A percentile compares a stretch with the other conserved stretches of the same genome.
Evolutionary conservation across 2,888 invertebrate genomes (phyloP).

Genomic region (Caenorhabditis doughertyi): DNA sequence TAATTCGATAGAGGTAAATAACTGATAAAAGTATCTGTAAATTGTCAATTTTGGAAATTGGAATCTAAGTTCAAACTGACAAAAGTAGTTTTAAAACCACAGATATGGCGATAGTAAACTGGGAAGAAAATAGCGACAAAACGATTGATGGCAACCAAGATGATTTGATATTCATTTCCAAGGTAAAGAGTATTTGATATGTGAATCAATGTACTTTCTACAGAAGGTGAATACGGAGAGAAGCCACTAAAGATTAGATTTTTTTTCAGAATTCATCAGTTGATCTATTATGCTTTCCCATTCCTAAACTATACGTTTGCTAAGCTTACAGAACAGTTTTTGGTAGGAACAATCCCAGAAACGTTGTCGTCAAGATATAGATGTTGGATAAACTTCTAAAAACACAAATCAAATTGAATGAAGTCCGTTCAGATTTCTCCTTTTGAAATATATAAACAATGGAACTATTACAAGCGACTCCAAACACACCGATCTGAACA

Average conservation of each 20-base stretch:
- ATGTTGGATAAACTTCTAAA: slow-evolving; percentile 44
- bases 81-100: slow-evolving; percentile 27
- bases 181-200: slow-evolving; percentile 38
- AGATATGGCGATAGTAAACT: slow-evolving; percentile 13
- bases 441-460: slow-evolving; percentile 40
- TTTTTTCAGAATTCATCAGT: neutral
- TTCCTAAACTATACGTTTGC: neutral
- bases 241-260: slow-evolving; percentile 20
- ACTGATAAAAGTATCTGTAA: slow-evolving; percentile 16
- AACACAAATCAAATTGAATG: slow-evolving; percentile 57
- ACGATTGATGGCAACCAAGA: slow-evolving; percentile 50
- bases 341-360: slow-evolving; percentile 46
- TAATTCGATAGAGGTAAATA: slow-evolving; percentile 18
- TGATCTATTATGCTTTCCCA: neutral
- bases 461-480: slow-evolving; percentile 29
- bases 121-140: slow-evolving; percentile 47
- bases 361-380: slow-evolving; percentile 40
- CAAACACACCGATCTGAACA: slow-evolving; percentile 47
- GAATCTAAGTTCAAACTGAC: slow-evolving; percentile 2
- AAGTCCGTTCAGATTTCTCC: slow-evolving; percentile 40
- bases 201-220: slow-evolving; percentile 39
- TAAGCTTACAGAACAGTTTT: slow-evolving; percentile 43
- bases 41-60: neutral
- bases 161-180: slow-evolving; percentile 55
- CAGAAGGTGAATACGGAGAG: slow-evolving; percentile 24